Evolutionary conservation across 2,888 invertebrate species (phyloP).

Genomic region (Lamproptera curius): DNA sequence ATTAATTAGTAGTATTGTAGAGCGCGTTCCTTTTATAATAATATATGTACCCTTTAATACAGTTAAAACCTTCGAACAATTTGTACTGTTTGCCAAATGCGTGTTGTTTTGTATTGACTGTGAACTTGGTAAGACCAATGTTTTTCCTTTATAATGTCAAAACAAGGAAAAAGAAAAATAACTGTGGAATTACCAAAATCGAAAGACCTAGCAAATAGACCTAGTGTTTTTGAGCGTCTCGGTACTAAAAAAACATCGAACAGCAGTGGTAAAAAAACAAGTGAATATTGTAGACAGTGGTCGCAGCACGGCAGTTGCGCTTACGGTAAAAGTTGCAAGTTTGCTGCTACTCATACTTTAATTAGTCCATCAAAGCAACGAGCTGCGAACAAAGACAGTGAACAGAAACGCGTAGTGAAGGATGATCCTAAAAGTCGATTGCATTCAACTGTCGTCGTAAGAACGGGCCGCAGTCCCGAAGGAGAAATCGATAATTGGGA

Average conservation of each 20-base stretch:
- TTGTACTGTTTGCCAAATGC: constrained; percentile 38
- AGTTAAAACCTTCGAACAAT: background rate
- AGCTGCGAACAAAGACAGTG: constrained; percentile 81
- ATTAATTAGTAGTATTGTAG: background rate
- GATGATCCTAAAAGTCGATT: constrained; percentile 82
- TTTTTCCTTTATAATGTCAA: constrained; percentile 74
- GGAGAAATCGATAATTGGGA: constrained; percentile 87
- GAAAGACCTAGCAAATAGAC: constrained; percentile 82
- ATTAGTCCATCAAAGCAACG: constrained; percentile 87
- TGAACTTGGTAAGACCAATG: constrained; percentile 61
- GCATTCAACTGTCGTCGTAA: constrained; percentile 81
- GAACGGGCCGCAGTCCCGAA: constrained; percentile 78
- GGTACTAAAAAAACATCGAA: constrained; percentile 84
- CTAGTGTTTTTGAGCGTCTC: constrained; percentile 90
- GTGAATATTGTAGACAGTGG: constrained; percentile 87
- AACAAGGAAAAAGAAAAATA: constrained; percentile 87
- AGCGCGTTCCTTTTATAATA: background rate
- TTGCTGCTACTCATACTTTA: constrained; percentile 84
- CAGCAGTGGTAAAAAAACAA: constrained; percentile 74
- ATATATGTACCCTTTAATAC: constrained; percentile 3
- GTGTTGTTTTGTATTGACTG: constrained; percentile 38
- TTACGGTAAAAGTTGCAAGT: constrained; percentile 88
- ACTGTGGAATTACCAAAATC: constrained; percentile 85
- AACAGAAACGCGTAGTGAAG: constrained; percentile 70
- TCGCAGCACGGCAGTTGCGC: constrained; percentile 87